Conservation (phyloP, 2,797 vertebrate species). For the Ctenochaetus hawaiiensis region DNA sequence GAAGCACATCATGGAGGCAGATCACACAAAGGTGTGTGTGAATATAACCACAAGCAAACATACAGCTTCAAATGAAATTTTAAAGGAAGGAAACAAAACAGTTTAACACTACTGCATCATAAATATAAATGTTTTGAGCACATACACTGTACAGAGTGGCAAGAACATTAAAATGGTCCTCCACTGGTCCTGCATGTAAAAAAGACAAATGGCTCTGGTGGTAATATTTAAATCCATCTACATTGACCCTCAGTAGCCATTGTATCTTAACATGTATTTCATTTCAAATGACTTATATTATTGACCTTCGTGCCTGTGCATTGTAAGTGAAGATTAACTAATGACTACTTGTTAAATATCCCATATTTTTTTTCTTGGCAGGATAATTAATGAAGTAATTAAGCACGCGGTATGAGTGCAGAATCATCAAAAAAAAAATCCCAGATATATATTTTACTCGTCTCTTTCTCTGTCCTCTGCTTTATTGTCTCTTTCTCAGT, state of each 20-base stretch:
- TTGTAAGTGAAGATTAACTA: conserved; percentile 82
- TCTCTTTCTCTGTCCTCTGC: conserved; percentile 39
- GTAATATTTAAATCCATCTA: conserved; percentile 50
- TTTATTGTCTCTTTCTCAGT: conserved; percentile 37
- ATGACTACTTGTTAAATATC: conserved; percentile 81
- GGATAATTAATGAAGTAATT: conserved; percentile 85
- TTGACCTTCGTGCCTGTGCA: conserved; percentile 76
- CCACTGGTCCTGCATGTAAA: conserved; percentile 35
- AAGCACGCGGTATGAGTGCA: conserved; percentile 60
- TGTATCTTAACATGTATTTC: conserved; percentile 64
- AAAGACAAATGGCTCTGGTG: conserved; percentile 65
- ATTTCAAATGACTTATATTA: conserved; percentile 73
- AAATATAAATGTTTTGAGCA: background rate
- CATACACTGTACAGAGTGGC: no score
- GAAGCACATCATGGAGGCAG: background rate
- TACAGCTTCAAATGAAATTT: background rate
- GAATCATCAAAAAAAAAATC: conserved; percentile 67
- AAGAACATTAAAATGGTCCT: no score
- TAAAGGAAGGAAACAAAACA: conserved; percentile 1
- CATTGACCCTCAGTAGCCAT: conserved; percentile 34
- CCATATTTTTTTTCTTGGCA: conserved; percentile 68
- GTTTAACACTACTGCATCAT: background rate
- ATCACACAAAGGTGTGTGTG: conserved; percentile 4
- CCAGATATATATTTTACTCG: conserved; percentile 38
- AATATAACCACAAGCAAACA: background rate